Evolutionary conservation across 2,888 invertebrate species (phyloP).

Genomic region (Amphiduros pacificus): DNA sequence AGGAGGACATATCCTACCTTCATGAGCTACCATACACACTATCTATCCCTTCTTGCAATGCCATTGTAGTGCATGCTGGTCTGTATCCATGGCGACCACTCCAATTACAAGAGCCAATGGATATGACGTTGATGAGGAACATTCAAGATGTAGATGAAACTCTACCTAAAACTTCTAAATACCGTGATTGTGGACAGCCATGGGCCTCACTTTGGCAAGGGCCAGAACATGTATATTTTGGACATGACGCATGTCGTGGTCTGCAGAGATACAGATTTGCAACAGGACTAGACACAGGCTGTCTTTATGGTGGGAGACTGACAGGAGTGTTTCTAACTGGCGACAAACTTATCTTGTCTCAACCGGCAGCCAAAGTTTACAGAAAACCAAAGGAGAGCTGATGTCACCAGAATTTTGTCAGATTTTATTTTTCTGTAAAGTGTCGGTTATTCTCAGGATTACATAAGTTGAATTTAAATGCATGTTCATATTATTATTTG

Average conservation of each 20-base stretch:
- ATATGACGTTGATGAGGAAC: constrained; percentile 55
- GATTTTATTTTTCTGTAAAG: too few relatives aligned
- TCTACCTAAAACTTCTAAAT: constrained; percentile 32
- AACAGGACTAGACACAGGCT: constrained; percentile 60
- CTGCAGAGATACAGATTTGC: constrained; percentile 46
- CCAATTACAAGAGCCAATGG: constrained; percentile 38
- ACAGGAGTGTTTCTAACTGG: constrained; percentile 38
- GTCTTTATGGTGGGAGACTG: constrained; percentile 52
- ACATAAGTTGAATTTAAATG: too few relatives aligned
- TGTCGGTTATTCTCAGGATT: too few relatives aligned
- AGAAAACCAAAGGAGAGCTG: too few relatives aligned
- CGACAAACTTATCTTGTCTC: neutral
- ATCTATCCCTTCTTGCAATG: constrained; percentile 45
- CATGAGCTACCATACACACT: constrained; percentile 55
- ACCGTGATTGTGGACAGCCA: constrained; percentile 38
- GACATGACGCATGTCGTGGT: constrained; percentile 55
- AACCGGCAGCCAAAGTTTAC: constrained; percentile 1
- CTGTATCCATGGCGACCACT: constrained; percentile 49
- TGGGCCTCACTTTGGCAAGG: constrained; percentile 56
- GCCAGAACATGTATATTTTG: constrained; percentile 58
- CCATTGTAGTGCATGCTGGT: constrained; percentile 54
- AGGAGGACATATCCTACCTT: constrained; percentile 46
- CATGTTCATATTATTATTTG: too few relatives aligned
- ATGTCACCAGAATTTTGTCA: too few relatives aligned
- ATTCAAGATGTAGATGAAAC: constrained; percentile 37